phyloP scores from a whole-genome alignment of 2,797 vertebrate genomes.

The Phaenicophaeus curvirostris region DNA sequence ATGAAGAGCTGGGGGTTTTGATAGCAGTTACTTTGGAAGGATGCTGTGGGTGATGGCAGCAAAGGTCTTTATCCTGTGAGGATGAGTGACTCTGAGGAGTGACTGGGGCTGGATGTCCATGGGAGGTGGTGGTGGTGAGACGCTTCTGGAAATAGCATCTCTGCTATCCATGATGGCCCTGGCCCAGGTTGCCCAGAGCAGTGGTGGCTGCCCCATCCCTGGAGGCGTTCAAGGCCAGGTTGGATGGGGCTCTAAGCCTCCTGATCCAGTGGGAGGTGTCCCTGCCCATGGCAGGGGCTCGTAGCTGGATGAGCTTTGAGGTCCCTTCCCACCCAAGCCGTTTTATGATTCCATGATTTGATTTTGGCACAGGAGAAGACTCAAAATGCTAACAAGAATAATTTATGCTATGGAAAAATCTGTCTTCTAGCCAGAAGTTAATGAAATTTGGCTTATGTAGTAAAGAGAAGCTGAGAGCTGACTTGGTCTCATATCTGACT shows the following conservation, averaged over 20 bases:
- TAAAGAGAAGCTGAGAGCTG: not conserved
- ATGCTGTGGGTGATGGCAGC: not conserved
- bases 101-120: not conserved
- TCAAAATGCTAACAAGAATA: not conserved
- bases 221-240: too few relatives aligned
- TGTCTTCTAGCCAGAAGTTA: not conserved
- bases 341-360: not conserved
- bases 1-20: not conserved
- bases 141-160: not conserved
- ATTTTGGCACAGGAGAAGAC: accelerated
- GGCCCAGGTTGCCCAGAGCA: too few relatives aligned
- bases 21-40: not conserved
- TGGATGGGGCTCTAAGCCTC: too few relatives aligned
- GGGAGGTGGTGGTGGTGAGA: not conserved
- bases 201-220: too few relatives aligned
- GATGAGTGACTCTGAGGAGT: not conserved
- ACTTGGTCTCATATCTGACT: not conserved
- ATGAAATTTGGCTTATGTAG: not conserved
- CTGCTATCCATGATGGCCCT: accelerated
- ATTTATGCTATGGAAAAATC: not conserved
- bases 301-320: too few relatives aligned
- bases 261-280: too few relatives aligned
- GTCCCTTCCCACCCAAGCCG: too few relatives aligned
- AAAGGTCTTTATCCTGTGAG: not conserved
- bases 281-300: too few relatives aligned